A percentile compares a stretch with the other conserved stretches of the same genome.
These are phyloP conservation scores for Drosophila sturtevanti DNA, from an alignment of 1,140 invertebrate genomes.

Conservation along the genomic window DNA sequence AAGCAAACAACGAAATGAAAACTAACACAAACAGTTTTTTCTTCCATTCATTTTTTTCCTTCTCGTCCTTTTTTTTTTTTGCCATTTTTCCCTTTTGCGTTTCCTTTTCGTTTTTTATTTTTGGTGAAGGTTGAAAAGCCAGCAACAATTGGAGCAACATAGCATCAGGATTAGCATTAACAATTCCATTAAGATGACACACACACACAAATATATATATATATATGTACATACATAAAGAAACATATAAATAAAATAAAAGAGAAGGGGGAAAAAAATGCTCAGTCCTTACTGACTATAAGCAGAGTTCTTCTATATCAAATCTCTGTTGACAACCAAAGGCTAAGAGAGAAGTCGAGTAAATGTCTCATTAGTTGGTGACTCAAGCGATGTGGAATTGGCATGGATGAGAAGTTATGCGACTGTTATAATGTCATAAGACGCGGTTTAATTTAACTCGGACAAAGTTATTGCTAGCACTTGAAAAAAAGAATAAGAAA, in stretches of 20 bases:
- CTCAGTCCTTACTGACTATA: slow-evolving; percentile 23
- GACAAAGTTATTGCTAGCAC: no score
- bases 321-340: slow-evolving; percentile 55
- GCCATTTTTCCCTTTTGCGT: background rate
- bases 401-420: background rate
- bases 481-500: no score
- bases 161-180: slow-evolving; percentile 59
- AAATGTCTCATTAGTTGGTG: background rate
- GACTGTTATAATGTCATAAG: background rate
- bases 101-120: background rate
- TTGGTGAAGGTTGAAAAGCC: slow-evolving; percentile 6
- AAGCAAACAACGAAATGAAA: slow-evolving; percentile 26
- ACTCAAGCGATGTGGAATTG: background rate
- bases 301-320: slow-evolving; percentile 37
- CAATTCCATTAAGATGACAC: slow-evolving; percentile 69
- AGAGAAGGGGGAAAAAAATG: background rate
- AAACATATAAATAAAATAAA: slow-evolving; percentile 19
- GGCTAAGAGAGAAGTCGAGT: background rate
- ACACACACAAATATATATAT: slow-evolving; percentile 11
- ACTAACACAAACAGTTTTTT: slow-evolving; percentile 38
- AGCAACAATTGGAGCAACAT: slow-evolving; percentile 20
- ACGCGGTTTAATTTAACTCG: no score
- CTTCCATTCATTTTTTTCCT: background rate
- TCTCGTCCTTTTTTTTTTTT: background rate
- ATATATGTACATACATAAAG: background rate